Base-by-base conservation (phyloP, 2,888 invertebrate genomes). In the Eudemis profundana region DNA sequence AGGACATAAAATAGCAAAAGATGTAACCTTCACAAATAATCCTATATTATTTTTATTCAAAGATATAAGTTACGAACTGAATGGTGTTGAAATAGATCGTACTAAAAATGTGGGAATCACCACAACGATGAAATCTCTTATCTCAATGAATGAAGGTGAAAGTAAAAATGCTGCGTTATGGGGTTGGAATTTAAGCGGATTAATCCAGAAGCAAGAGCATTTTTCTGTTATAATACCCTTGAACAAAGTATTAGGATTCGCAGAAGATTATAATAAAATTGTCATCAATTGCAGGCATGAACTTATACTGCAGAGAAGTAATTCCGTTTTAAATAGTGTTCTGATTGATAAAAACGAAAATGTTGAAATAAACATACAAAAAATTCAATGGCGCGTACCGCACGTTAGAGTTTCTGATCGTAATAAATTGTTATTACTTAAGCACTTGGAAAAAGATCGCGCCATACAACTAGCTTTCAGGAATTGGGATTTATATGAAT, bases 401-500 rank as follows among this genome's bases (percentile, higher is more conserved):
- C n/a, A 65, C 36, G 23, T 67, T 8, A 69, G 63, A 66, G 68
- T 68, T 21, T 64, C 68, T 29, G 69, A 69, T 61, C 44, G 62
- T 21, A 47, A 70, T 56, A 64, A 51, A 63, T 33, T 69, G n/a
- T n/a, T 40, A 14, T 44, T 70, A n/a, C 57, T 70, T 0, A 70
- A 70, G 60, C 27, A 66, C 56, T 69, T 71, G 59, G 72, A 73
- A 66, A 70, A 69, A 78, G 79, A 74, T 70, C 76, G 44, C 76
- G 76, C 54, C 64, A 78, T 57, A 71, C 79, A 65, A 69, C 72
- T 69, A 46, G 65, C 61, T 70, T 83, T 79, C 70, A 68, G 84
- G 54, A 78, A 77, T 56, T 85, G 84, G 83, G 82, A 84, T 61
- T 62, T 85, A 21, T 78, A 81, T 64, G 79, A 81, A 68, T 82